A percentile compares a stretch with the other conserved stretches of the same genome.
Evolutionary conservation across 2,113 vertebrate species (phyloP).

Genomic region (Galemys pyrenaicus): DNA sequence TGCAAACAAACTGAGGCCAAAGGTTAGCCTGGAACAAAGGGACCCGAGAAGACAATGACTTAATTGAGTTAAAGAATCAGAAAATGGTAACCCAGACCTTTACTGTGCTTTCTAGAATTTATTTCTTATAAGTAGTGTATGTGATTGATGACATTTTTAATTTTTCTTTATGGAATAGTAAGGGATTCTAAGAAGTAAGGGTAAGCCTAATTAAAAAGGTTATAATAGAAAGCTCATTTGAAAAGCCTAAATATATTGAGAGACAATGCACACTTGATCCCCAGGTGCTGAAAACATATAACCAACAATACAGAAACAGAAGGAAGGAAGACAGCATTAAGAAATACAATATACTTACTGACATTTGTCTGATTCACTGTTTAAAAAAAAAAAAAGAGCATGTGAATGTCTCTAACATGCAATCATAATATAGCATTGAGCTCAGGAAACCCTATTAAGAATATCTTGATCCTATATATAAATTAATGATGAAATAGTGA

Average conservation of each 20-base stretch:
- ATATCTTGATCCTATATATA: neutral
- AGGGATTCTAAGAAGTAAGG: neutral
- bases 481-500: neutral
- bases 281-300: neutral
- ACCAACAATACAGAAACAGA: neutral
- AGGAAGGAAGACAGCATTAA: neutral
- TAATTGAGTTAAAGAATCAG: neutral
- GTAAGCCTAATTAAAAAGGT: neutral
- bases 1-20: neutral
- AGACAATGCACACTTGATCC: conserved; percentile 6
- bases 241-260: neutral
- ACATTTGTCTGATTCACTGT: neutral
- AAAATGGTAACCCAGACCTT: neutral
- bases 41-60: neutral
- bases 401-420: neutral
- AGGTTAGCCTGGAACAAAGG: neutral
- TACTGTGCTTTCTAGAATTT: neutral
- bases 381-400: neutral
- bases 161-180: neutral
- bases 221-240: neutral
- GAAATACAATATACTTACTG: neutral
- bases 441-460: neutral
- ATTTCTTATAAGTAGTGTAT: neutral
- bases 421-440: neutral
- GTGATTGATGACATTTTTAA: neutral